Evolutionary conservation across 2,797 vertebrate genomes (phyloP).

Genomic region (Acrossocheilus wenchowensis): DNA sequence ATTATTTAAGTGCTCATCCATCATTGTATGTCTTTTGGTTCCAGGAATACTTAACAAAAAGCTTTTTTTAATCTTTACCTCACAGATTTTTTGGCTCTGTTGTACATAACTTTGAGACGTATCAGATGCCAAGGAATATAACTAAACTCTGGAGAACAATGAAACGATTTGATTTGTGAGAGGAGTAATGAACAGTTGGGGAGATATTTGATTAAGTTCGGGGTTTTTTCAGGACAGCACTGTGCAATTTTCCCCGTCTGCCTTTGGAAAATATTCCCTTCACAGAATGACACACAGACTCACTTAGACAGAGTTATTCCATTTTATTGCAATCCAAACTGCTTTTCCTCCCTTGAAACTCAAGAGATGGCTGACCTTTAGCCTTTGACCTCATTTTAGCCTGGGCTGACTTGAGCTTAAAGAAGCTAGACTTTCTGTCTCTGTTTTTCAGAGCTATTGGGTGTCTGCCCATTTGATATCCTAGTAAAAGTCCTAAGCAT

Average conservation of each 20-base stretch:
- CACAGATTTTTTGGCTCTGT: constrained; percentile 46
- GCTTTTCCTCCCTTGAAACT: constrained; percentile 75
- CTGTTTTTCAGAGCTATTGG: constrained; percentile 62
- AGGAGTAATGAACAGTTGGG: constrained; percentile 76
- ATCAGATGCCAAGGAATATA: constrained; percentile 55
- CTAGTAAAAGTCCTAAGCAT: constrained; percentile 45
- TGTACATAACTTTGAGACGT: constrained; percentile 50
- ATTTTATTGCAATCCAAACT: constrained; percentile 69
- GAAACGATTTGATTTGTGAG: constrained; percentile 71
- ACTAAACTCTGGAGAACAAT: constrained; percentile 72
- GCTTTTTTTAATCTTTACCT: constrained; percentile 35
- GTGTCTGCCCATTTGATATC: constrained; percentile 55
- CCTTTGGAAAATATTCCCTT: constrained; percentile 53
- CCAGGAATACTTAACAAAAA: constrained; percentile 11
- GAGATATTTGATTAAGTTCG: constrained; percentile 73
- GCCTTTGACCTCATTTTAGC: constrained; percentile 75
- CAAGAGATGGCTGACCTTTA: constrained; percentile 71
- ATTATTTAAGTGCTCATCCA: constrained; percentile 32
- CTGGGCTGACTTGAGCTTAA: constrained; percentile 68
- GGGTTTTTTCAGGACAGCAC: constrained; percentile 39
- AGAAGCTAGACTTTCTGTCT: constrained; percentile 79
- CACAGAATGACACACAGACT: constrained; percentile 44
- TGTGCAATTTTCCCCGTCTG: constrained; percentile 5
- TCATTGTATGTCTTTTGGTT: constrained; percentile 27
- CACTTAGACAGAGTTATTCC: constrained; percentile 43